These are phyloP conservation scores for Caenorhabditis parvicauda DNA, from an alignment of 2,888 invertebrate genomes.

Conservation along the genomic window DNA sequence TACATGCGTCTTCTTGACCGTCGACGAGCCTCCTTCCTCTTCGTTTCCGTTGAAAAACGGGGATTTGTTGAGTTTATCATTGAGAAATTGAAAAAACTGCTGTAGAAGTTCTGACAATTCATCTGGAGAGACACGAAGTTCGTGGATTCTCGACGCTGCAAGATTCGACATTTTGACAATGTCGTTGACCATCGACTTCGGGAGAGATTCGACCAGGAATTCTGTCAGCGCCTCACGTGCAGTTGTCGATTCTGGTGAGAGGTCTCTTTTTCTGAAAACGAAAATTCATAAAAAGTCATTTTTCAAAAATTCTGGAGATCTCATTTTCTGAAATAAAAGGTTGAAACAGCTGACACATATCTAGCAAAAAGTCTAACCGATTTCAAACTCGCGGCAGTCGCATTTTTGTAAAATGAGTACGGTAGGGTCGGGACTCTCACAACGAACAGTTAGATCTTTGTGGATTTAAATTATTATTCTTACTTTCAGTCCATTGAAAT, in stretches of 20 bases:
- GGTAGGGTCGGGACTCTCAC: too few species aligned
- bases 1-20: constrained; percentile 47
- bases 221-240: constrained; percentile 64
- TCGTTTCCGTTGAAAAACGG: constrained; percentile 62
- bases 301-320: too few species aligned
- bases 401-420: too few species aligned
- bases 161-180: constrained; percentile 72
- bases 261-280: constrained; percentile 27
- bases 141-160: constrained; percentile 64
- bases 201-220: constrained; percentile 62
- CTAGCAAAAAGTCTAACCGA: too few species aligned
- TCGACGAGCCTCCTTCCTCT: too few species aligned
- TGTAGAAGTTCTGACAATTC: constrained; percentile 86
- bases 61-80: constrained; percentile 72
- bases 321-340: too few species aligned
- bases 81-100: constrained; percentile 80
- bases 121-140: constrained; percentile 70
- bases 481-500: too few species aligned
- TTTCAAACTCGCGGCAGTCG: too few species aligned
- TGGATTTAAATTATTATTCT: too few species aligned
- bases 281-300: too few species aligned
- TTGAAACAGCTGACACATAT: too few species aligned
- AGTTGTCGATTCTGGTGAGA: constrained; percentile 47
- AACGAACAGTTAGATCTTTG: too few species aligned
- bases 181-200: constrained; percentile 64